Evolutionary conservation across 2,888 invertebrate species (phyloP), one percentile per base, ranked within the genome.

Genomic region (Trachelus tabidus): DNA sequence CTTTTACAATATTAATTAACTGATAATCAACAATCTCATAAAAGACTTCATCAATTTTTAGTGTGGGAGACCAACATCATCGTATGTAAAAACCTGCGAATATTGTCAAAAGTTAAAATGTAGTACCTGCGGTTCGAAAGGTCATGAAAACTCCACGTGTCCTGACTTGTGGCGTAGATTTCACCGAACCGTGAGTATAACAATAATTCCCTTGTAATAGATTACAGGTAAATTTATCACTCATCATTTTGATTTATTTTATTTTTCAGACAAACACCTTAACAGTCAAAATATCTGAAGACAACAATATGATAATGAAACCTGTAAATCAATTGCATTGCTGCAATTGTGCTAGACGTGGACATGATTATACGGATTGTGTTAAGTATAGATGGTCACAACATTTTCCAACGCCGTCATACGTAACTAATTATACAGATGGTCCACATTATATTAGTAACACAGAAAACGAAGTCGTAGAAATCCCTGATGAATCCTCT

Each of bases 91-190:
- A 81, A 93, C 93, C 82, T 96, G 96, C 85, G 92, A 92, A 75
- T 85, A 90, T 81, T 94, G 94, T 92, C 87, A 88, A 75, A 87
- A 88, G 68, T 80, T 92, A 3, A 87, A 89, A 11, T 96, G 96
- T 87, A 91, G 90, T 12, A 93, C 94, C 86, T 96, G 96, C 88
- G 93, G 93, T 76, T 93, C 94, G 84, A 85, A 86, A 35, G 96
- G 96, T 0, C 96, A 96, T 88, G 92, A 92, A 12, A 86, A 92
- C 74, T 91, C 92, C 34, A 92, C 92, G 87, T 96, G 96, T 85
- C 96, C 96, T 0, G 96, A 96, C 90, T 91, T 94, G 71, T 96
- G 96, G 96, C 93, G 96, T 75, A 93, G 95, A 78, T 96, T 95
- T 91, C 95, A 96, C 89, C 93, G 94, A 82, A 96, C 96, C 81